Base-by-base conservation (phyloP, 2,888 invertebrate species). In the Diloba caeruleocephala region DNA sequence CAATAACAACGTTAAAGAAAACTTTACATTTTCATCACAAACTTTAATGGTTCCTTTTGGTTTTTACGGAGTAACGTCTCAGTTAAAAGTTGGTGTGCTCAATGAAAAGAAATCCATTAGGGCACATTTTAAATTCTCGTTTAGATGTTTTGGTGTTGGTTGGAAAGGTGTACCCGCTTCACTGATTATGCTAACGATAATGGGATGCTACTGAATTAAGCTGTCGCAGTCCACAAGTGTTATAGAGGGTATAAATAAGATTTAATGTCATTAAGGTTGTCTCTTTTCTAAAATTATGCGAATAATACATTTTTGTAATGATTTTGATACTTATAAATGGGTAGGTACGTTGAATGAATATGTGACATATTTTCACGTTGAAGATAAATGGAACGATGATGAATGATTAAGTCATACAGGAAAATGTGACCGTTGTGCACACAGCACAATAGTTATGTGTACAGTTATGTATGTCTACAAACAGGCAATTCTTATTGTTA, bases 141-240 rank as follows among this genome's bases (percentile, higher is more conserved):
- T 76, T 49, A 44, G 61, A 55, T 74, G 75, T 80, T 78, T 82
- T 73, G 55, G 54, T 66, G 45, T 63, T 53, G 53, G 67, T 54
- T 57, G 31, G 6, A 57, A 64, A 59, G 65, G 65, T 69, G 71
- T 80, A 81, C 76, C 75, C 78, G 80, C 57, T 68, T 56, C 71
- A 21, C 75, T 82, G 79, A 84, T 84, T 83, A 83, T 84, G 81
- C 82, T 84, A 84, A 84, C 83, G 84, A 84, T 83, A 82, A 84
- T 84, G 79, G 31, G 53, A 65, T 65, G 53, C 53, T 45, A 25
- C 49, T 49, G 58, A 76, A 67, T 54, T 55, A 66, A 66, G 54
- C 31, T 59, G 66, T 65, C 53, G 59, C 29, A 28, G 43, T 33
- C 54, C 36, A 25, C 65, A 32, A 60, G 61, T 66, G 42, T 45